Evolutionary conservation across 2,888 invertebrate species (phyloP).

Genomic region (Therioaphis trifolii): DNA sequence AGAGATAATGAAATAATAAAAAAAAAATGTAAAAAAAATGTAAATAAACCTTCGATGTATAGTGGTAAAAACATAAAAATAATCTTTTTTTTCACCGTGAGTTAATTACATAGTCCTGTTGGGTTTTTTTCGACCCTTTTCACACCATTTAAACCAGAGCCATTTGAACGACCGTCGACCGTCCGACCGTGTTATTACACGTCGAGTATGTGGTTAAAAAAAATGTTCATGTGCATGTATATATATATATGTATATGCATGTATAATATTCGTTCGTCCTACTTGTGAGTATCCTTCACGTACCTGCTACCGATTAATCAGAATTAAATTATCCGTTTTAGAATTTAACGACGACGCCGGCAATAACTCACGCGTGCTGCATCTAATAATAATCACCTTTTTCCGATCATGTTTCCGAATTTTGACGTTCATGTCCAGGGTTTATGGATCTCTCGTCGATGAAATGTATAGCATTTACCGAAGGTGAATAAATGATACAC

Average conservation of each 20-base stretch:
- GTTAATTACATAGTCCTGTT: constrained; percentile 38
- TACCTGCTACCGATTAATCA: constrained; percentile 11
- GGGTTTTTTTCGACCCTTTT: constrained; percentile 24
- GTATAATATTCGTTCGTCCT: not conserved
- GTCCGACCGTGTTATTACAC: constrained; percentile 18
- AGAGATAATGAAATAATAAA: constrained; percentile 53
- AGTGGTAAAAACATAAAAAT: constrained; percentile 12
- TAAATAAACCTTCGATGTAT: too few relatives aligned
- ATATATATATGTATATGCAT: too few relatives aligned
- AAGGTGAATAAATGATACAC: too few relatives aligned
- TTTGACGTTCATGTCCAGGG: not conserved
- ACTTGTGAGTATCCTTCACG: not conserved
- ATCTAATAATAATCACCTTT: not conserved
- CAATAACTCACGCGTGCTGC: not conserved
- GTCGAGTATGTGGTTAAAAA: constrained; percentile 12
- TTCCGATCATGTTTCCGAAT: constrained; percentile 24
- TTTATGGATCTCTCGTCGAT: too few relatives aligned
- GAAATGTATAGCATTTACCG: too few relatives aligned
- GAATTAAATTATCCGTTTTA: not conserved
- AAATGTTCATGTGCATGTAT: too few relatives aligned
- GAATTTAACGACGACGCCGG: not conserved
- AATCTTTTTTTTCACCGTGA: constrained; percentile 33
- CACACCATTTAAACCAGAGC: constrained; percentile 40
- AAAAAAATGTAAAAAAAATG: constrained; percentile 22
- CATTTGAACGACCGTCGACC: constrained; percentile 16